Percentiles rank a stretch among this genome's conserved stretches.
phyloP scores from a whole-genome alignment of 2,888 invertebrate genomes.

The Diogma glabrata region DNA sequence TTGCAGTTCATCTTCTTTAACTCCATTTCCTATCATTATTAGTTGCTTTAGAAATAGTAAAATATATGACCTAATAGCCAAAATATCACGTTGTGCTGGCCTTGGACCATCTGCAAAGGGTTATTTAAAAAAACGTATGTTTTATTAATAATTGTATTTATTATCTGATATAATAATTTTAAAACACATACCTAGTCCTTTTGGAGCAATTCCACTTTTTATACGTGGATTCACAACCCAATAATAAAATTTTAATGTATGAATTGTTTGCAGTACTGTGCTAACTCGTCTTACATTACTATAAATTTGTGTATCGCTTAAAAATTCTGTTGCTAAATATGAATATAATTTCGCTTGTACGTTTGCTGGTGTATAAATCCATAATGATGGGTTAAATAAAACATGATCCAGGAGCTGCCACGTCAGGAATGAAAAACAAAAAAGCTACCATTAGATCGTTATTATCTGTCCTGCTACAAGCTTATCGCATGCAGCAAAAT shows the following conservation, averaged over 20 bases:
- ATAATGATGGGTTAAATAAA: constrained; percentile 96
- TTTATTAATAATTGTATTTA: background rate
- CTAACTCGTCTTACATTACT: constrained; percentile 93
- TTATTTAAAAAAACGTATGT: background rate
- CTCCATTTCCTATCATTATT: constrained; percentile 92
- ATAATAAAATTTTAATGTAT: constrained; percentile 97
- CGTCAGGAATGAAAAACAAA: constrained; percentile 80
- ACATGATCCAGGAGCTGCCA: constrained; percentile 98
- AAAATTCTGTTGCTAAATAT: constrained; percentile 97
- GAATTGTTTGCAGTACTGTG: constrained; percentile 94
- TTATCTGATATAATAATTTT: background rate
- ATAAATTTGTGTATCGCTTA: constrained; percentile 94
- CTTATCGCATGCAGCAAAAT: constrained; percentile 30
- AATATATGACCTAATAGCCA: constrained; percentile 90
- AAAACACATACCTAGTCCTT: constrained; percentile 73
- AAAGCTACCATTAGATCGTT: constrained; percentile 61
- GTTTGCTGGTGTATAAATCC: constrained; percentile 96
- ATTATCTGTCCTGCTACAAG: constrained; percentile 44
- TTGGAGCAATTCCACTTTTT: constrained; percentile 90
- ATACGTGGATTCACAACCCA: constrained; percentile 95
- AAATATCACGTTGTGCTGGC: constrained; percentile 87
- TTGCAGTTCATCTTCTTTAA: constrained; percentile 97
- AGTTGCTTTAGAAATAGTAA: constrained; percentile 90
- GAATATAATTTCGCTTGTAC: constrained; percentile 93
- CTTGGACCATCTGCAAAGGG: constrained; percentile 71